Base-by-base conservation (phyloP, 2,113 vertebrate species). In the Cynoglossus semilaevis region DNA sequence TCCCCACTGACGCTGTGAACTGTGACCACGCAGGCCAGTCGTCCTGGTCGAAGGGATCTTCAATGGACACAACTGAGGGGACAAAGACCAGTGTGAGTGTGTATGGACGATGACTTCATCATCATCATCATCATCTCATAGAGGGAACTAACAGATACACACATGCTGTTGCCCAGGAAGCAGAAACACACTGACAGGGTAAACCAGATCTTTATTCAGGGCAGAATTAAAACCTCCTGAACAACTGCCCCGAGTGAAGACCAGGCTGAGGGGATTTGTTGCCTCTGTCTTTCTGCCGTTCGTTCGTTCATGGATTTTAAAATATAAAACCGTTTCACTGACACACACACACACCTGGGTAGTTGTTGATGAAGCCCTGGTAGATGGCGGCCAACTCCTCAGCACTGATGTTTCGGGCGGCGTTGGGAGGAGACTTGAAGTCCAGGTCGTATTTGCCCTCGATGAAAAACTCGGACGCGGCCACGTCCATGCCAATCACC, bases 401-500 rank as follows among this genome's bases (percentile, higher is more conserved):
- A 1, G 88, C 92, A 2, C 89, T 92, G 83, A 97, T 96, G 77
- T 93, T 94, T 63, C 94, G 93, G 43, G 92, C 92, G 37, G 91
- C 92, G 16, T 95, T 92, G 14, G 94, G 92, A 0, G 94, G 91
- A 19, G 94, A 96, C 82, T 97, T 97, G 78, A 97, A 97, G 82
- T 97, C 95, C 80, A 97, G 85, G 86, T 96, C 94, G 0, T 96
- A 96, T 82, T 94, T 95, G 56, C 94, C 94, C 22, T 96, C 93
- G 0, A 89, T 92, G 71, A 94, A 92, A 84, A 96, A 95, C 82
- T 96, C 95, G 0, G 94, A 96, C 41, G 95, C 94, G 1, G 95
- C 95, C 0, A 96, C 94, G 3, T 96, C 95, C 94, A 96, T 96
- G 15, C 95, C 95, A 0, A 96, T 94, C 78, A 96, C 94, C n/a